phyloP scores from a whole-genome alignment of 1,140 invertebrate species.

The Danaus plexippus region DNA sequence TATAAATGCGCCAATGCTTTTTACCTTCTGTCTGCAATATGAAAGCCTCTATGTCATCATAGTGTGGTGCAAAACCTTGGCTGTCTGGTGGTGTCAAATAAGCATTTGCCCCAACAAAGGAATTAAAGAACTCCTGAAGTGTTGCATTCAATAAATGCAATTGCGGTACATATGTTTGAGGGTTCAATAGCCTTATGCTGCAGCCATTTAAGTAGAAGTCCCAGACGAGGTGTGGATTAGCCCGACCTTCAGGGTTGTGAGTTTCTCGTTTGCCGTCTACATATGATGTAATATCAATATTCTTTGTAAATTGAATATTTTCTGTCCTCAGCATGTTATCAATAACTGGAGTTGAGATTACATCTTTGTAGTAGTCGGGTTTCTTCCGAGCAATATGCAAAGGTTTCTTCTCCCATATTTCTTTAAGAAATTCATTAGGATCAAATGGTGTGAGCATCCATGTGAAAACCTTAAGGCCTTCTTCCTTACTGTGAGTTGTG shows the following conservation, averaged over 20 bases:
- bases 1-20: constrained; percentile 95
- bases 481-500: constrained; percentile 73
- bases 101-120: constrained; percentile 94
- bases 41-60: constrained; percentile 99
- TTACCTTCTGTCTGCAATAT: constrained; percentile 96
- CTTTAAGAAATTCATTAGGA: constrained; percentile 76
- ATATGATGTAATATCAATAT: constrained; percentile 94
- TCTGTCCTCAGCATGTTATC: constrained; percentile 85
- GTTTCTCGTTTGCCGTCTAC: constrained; percentile 85
- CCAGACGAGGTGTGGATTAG: constrained; percentile 87
- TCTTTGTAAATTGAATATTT: constrained; percentile 85
- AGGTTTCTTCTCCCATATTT: constrained; percentile 86
- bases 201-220: constrained; percentile 92
- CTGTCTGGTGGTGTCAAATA: constrained; percentile 96
- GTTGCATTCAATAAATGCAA: constrained; percentile 78
- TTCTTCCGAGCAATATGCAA: constrained; percentile 80
- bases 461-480: constrained; percentile 76
- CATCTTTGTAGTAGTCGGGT: constrained; percentile 77
- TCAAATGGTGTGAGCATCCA: constrained; percentile 81
- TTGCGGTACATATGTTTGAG: constrained; percentile 84
- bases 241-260: constrained; percentile 85
- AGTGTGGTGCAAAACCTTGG: constrained; percentile 98
- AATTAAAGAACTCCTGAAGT: constrained; percentile 95
- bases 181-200: constrained; percentile 93
- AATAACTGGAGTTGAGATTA: constrained; percentile 83